Conservation (phyloP, 2,113 vertebrate genomes). For the Clinocottus analis region DNA sequence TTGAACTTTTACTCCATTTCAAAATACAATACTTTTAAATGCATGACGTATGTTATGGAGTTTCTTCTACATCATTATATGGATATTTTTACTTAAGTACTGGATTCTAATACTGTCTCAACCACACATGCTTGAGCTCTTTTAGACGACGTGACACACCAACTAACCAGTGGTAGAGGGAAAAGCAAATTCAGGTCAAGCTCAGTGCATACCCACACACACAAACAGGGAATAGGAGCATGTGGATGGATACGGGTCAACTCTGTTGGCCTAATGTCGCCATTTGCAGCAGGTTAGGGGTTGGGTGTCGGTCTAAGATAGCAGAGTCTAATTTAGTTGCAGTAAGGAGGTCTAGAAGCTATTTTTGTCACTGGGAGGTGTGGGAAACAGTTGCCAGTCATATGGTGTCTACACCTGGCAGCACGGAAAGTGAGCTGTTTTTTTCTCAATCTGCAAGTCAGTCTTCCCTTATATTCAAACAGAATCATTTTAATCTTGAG, state of each 20-base stretch:
- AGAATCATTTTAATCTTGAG: not conserved
- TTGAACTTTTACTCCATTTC: not conserved
- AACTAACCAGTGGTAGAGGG: not conserved
- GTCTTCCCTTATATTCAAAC: not conserved
- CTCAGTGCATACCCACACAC: slow-evolving; percentile 8
- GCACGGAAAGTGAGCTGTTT: slow-evolving; percentile 28
- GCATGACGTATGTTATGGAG: not conserved
- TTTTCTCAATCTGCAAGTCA: slow-evolving; percentile 40
- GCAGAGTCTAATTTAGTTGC: slow-evolving; percentile 75
- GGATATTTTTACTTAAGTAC: not conserved
- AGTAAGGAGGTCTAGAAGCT: slow-evolving; percentile 66
- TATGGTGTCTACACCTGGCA: slow-evolving; percentile 75
- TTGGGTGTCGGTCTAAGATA: slow-evolving; percentile 67
- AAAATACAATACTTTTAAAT: not conserved
- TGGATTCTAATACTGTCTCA: not conserved
- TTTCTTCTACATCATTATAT: not conserved
- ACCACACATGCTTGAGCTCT: not conserved
- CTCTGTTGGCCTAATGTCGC: slow-evolving; percentile 58
- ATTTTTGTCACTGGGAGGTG: slow-evolving; percentile 69
- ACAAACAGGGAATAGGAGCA: slow-evolving; percentile 18
- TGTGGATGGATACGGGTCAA: slow-evolving; percentile 12
- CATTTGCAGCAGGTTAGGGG: slow-evolving; percentile 60
- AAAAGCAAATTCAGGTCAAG: slow-evolving; percentile 20
- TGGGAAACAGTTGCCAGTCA: slow-evolving; percentile 82
- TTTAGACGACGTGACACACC: not conserved